Evolutionary conservation across 2,113 vertebrate species (phyloP), one percentile per base, ranked within the genome.

Genomic region (Lampris megalopsis): DNA sequence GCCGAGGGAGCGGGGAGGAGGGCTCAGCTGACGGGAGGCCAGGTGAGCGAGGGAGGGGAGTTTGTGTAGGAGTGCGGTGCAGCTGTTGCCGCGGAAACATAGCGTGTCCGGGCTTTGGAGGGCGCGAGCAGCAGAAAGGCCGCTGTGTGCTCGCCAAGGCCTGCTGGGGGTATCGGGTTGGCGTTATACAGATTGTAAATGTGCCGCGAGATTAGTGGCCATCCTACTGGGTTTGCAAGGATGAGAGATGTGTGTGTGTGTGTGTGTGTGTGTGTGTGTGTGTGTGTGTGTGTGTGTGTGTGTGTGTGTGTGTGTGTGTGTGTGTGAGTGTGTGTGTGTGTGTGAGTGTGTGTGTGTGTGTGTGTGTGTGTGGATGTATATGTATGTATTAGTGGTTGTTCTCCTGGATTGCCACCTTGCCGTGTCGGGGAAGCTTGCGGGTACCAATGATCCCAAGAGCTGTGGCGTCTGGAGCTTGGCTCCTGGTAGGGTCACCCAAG

Each of bases 11-110:
- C 41, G 41, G 37, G 11, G 88, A 80, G 89, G 4, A 40, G 61
- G 79, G 91, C 88, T 92, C 88, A 58, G 81, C 72, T 93, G 93
- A 95, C 93, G 36, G 75, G 77, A 71, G 71, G 90, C 92, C 94
- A 96, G 91, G 78, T 94, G 74, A 79, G 61, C 37, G 13, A 6
- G 59, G 63, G 42, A 35, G 50, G 64, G 49, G 35, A 48, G 43
- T 24, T 47, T 11, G 43, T 56, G 53, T 35, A 7, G 35, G n/a
- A 40, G 37, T 9, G 48, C 67, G 59, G 8, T 1, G 52, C 87
- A 87, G 90, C 90, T 88, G 88, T 71, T 79, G 60, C 61, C 5
- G 38, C 62, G 13, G 79, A 83, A 75, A 58, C 1, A 38, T 70
- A 60, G 24, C 63, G 61, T 69, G 77, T 56, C 3, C 4, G 60